Conservation (phyloP, 2,797 vertebrate species). For the Toxotes lorentzi region DNA sequence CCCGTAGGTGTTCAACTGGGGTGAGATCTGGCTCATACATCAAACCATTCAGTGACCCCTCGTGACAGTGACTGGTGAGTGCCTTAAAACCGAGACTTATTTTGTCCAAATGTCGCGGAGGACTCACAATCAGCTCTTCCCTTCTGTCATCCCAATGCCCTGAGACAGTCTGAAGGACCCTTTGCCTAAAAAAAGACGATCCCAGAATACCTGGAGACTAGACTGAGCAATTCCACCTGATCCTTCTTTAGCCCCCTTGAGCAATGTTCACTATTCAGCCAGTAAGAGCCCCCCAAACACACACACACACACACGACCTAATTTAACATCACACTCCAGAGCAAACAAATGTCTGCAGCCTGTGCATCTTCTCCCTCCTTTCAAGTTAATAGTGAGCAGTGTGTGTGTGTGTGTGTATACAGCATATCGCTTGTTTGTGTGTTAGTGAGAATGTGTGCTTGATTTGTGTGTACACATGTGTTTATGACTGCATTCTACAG, state of each 20-base stretch:
- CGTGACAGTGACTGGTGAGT: neutral
- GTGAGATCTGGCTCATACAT: neutral
- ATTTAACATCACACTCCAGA: conserved; percentile 69
- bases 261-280: conserved; percentile 65
- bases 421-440: conserved; percentile 10
- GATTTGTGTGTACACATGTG: conserved; percentile 28
- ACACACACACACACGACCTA: conserved; percentile 51
- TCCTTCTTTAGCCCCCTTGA: conserved; percentile 69
- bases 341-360: conserved; percentile 73
- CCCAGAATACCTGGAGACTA: conserved; percentile 67
- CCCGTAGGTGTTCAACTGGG: too few relatives aligned
- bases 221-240: conserved; percentile 70
- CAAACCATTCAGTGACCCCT: neutral
- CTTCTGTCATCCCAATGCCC: conserved; percentile 39
- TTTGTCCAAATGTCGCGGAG: conserved; percentile 18
- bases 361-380: conserved; percentile 52
- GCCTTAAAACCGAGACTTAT: conserved; percentile 17
- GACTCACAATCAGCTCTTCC: conserved; percentile 34
- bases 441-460: conserved; percentile 6
- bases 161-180: conserved; percentile 55
- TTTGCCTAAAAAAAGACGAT: conserved; percentile 59
- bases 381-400: conserved; percentile 54
- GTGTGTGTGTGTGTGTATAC: conserved; percentile 20
- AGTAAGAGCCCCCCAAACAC: conserved; percentile 50
- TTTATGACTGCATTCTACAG: conserved; percentile 69